Conservation (phyloP, 30 jellyfish, hydroid and myxozoan genomes). For the Pelagia noctiluca region DNA sequence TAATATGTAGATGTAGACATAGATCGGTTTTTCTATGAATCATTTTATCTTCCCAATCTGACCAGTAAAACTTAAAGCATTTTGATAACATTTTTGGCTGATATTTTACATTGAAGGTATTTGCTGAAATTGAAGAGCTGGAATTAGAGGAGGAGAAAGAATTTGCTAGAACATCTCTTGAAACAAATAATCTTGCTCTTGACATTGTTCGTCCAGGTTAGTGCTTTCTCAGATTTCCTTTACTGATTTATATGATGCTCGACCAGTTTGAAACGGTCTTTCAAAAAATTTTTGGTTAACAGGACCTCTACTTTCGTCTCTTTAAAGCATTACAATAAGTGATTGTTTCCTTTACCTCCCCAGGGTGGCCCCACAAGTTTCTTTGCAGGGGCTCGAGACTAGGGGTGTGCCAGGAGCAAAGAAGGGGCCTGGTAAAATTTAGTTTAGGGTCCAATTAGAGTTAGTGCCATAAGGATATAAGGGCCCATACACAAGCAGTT, state of each 20-base stretch:
- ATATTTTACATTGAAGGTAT: not conserved
- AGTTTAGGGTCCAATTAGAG: no score
- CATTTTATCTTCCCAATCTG: not conserved
- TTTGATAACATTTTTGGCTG: not conserved
- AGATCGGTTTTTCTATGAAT: not conserved
- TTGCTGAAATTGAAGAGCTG: conserved; percentile 9
- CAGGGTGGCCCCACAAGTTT: not conserved
- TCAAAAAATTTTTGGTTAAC: not conserved
- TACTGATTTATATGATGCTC: not conserved
- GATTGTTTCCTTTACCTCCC: not conserved
- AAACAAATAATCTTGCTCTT: not conserved
- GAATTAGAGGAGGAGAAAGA: conserved; percentile 3
- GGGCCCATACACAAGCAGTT: no score
- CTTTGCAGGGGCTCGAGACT: not conserved
- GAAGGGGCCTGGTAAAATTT: not conserved
- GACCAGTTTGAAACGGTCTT: not conserved
- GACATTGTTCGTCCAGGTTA: not conserved
- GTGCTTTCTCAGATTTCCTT: not conserved
- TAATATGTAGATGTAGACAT: no score
- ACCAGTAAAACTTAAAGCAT: not conserved
- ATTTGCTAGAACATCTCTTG: not conserved
- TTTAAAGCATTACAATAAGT: not conserved
- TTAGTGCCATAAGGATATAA: no score
- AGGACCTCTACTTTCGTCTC: no score
- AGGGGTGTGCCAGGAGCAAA: not conserved